Evolutionary conservation across 1,140 invertebrate genomes (phyloP).

Genomic region (honey bee (Apis mellifera)): DNA sequence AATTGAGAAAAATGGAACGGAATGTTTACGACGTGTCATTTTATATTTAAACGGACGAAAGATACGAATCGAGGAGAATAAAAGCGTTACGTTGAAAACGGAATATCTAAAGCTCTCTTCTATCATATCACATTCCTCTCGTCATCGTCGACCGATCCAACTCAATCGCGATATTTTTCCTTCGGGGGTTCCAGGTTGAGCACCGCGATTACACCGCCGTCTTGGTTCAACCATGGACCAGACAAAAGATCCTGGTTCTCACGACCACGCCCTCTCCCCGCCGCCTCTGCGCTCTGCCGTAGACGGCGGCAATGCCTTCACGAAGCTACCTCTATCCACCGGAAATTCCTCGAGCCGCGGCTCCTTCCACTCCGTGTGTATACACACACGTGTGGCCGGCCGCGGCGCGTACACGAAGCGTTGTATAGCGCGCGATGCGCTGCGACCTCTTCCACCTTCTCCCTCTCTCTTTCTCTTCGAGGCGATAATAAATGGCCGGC

Average conservation of each 20-base stretch:
- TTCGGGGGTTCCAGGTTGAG: slow-evolving; percentile 57
- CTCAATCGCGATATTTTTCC: too few species aligned
- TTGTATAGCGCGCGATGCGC: slow-evolving; percentile 45
- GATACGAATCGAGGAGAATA: too few species aligned
- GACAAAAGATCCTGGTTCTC: slow-evolving; percentile 77
- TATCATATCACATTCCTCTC: too few species aligned
- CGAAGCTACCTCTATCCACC: slow-evolving; percentile 69
- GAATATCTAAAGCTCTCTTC: too few species aligned
- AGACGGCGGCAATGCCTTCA: slow-evolving; percentile 64
- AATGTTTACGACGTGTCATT: too few species aligned
- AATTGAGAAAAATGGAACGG: too few species aligned
- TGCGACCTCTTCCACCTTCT: slow-evolving; percentile 55
- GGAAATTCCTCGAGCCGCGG: slow-evolving; percentile 67
- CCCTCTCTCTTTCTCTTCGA: slow-evolving; percentile 56
- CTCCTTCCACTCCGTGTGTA: slow-evolving; percentile 44
- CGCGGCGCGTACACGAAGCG: slow-evolving; percentile 15
- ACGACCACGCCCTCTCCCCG: slow-evolving; percentile 75
- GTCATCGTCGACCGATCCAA: too few species aligned
- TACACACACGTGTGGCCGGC: slow-evolving; percentile 1
- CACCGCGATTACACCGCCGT: slow-evolving; percentile 62
- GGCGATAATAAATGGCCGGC: slow-evolving; percentile 62
- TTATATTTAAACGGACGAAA: too few species aligned
- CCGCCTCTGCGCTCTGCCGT: slow-evolving; percentile 60
- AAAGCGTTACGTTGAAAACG: too few species aligned
- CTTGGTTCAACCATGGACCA: slow-evolving; percentile 68